Evolutionary conservation across 2,797 vertebrate species (phyloP).

Genomic region (Prunella strophiata): DNA sequence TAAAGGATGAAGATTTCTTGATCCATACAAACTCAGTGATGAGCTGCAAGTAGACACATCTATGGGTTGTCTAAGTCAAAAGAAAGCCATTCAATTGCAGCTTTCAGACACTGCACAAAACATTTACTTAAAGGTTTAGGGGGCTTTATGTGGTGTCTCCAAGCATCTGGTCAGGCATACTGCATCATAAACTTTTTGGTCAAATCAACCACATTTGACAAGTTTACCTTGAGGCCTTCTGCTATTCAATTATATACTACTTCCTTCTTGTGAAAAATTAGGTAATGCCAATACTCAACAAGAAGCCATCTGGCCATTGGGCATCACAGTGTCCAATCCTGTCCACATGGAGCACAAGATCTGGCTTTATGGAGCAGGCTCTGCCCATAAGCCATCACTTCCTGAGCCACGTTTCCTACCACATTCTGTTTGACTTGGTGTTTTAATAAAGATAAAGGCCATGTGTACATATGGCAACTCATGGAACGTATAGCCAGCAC

Average conservation of each 20-base stretch:
- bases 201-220: background rate
- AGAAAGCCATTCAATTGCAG: background rate
- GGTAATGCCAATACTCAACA: background rate
- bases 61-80: background rate
- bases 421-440: background rate
- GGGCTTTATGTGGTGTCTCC: background rate
- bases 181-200: background rate
- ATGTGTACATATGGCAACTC: background rate
- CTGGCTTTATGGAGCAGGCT: background rate
- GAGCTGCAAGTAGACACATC: background rate
- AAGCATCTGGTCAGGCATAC: background rate
- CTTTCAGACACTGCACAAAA: background rate
- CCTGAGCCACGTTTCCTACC: background rate
- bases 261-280: background rate
- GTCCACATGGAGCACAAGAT: fast-evolving
- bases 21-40: background rate
- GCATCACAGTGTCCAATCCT: background rate
- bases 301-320: background rate
- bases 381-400: background rate
- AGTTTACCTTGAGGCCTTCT: background rate
- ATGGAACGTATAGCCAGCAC: background rate
- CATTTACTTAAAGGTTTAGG: background rate
- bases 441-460: background rate
- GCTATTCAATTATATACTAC: background rate
- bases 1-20: background rate